Evolutionary conservation across 2,797 vertebrate species (phyloP), one percentile per base, ranked within the genome.

Genomic region (Neopelma chrysocephalum): DNA sequence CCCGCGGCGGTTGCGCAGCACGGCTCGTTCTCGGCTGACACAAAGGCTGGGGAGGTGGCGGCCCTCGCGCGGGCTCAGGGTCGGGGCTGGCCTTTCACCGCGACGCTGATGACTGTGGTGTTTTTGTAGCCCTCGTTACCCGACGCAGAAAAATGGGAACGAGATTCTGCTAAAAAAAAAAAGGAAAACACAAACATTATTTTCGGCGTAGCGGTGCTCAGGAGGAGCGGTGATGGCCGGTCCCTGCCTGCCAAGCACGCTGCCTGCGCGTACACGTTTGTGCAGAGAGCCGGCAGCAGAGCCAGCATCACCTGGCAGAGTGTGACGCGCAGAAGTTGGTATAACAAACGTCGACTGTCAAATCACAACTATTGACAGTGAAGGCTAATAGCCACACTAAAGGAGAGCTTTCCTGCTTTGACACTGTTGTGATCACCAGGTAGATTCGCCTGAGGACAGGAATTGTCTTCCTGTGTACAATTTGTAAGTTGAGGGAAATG

Each of bases 271-370:
- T 51, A 27, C 36, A 0, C 9, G 6, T 11, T 18, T 9, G n/a
- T 8, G 81, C 40, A 3, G 70, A 2, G 0, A 5, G 31, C 72
- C 4, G 71, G 29, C 8, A 2, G 64, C 60, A 40, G 50, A 29
- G 51, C 25, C 47, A 1, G 54, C 27, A 0, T 10, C 10, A 4
- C 62, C 36, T 42, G 16, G 32, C 38, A 0, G 12, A 0, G 1
- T 5, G 80, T 1, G 36, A 10, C 11, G 61, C 2, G 3, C 17
- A 1, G 19, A 51, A 8, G 6, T 19, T 38, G 66, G 6, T 14
- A 0, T 17, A 36, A 16, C 21, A 6, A 9, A 27, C 0, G 1
- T 8, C 2, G 3, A 8, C 50, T 23, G 38, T 22, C 20, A 29
- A 76, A 16, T 48, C 32, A 5, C 10, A 25, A 4, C 23, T 15